phyloP scores from a whole-genome alignment of 2,113 vertebrate species.

The Myiozetetes cayanensis region DNA sequence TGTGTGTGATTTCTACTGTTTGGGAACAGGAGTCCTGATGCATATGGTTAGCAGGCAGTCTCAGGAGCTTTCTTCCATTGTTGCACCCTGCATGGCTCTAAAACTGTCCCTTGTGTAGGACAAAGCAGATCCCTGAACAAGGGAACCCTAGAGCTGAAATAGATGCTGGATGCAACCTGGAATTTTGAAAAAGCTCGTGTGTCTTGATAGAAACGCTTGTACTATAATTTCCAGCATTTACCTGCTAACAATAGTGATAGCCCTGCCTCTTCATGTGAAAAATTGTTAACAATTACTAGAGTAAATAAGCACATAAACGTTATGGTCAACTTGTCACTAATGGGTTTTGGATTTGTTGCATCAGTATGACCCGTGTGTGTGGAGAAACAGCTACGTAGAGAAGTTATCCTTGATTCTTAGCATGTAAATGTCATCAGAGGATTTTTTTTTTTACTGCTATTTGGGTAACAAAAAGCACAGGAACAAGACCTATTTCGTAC shows the following conservation, averaged over 20 bases:
- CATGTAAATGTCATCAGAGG: not conserved
- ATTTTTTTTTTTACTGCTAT: not conserved
- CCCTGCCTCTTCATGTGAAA: not conserved
- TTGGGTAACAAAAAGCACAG: not conserved
- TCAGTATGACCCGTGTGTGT: not conserved
- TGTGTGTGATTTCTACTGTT: not conserved
- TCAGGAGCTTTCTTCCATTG: not conserved
- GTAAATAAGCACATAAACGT: not conserved
- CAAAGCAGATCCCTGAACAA: not conserved
- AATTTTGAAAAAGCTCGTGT: not conserved
- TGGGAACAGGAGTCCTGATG: not conserved
- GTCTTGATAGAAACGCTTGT: not conserved
- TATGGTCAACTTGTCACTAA: not conserved
- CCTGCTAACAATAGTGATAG: not conserved
- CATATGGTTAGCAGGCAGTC: not conserved
- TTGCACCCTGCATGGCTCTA: not conserved
- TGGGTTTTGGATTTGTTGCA: not conserved
- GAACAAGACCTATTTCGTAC: not conserved
- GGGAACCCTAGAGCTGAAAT: not conserved
- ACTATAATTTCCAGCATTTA: not conserved
- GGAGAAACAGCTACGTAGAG: not conserved
- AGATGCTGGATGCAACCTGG: not conserved
- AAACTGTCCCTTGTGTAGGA: not conserved
- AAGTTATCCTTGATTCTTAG: not conserved
- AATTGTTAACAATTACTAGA: not conserved